Percentiles rank a stretch among this genome's conserved stretches.
Conservation (phyloP, 2,888 invertebrate genomes). For the Choristoneura rosaceana region DNA sequence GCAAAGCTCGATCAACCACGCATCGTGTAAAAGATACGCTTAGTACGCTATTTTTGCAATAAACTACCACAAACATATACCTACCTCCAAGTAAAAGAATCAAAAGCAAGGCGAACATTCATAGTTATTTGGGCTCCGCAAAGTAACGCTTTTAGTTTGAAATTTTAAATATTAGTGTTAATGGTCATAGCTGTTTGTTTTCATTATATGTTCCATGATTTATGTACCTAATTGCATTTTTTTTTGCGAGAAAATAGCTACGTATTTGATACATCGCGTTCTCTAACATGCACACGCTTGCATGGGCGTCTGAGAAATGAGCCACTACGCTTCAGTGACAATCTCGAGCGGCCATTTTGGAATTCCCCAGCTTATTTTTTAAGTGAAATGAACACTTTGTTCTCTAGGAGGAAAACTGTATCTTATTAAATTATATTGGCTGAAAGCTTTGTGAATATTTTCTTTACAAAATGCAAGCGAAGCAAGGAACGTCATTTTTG, state of each 20-base stretch:
- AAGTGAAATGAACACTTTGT: constrained; percentile 35
- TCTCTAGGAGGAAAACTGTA: constrained; percentile 22
- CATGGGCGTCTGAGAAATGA: constrained; percentile 26
- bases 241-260: constrained; percentile 3
- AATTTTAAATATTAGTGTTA: no score
- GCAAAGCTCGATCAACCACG: no score
- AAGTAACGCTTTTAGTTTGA: no score
- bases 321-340: constrained; percentile 30
- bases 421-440: constrained; percentile 19
- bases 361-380: constrained; percentile 31
- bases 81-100: no score
- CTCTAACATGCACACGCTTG: constrained; percentile 12
- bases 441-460: background rate
- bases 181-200: background rate
- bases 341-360: constrained; percentile 29
- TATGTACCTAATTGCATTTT: background rate
- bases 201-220: background rate
- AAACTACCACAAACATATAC: no score
- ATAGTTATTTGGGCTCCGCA: no score
- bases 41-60: no score
- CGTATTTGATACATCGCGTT: constrained; percentile 3
- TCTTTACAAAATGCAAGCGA: background rate
- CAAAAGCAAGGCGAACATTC: no score
- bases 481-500: no score
- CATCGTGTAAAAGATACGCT: no score